Percentiles rank a stretch among this genome's conserved stretches.
These are phyloP conservation scores for Neodiprion lecontei DNA, from an alignment of 1,140 invertebrate genomes.

Conservation along the genomic window DNA sequence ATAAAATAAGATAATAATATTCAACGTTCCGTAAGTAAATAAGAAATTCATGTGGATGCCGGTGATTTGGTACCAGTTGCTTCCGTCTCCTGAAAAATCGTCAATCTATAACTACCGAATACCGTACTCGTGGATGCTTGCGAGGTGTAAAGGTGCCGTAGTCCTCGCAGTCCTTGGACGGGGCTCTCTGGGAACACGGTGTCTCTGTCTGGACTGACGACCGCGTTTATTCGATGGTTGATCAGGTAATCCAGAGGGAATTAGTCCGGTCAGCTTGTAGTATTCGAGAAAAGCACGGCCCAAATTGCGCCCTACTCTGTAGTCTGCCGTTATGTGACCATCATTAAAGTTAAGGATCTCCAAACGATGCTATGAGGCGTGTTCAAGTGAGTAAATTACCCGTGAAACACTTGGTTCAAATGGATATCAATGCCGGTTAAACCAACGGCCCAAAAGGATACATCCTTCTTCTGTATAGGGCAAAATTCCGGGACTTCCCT, in stretches of 20 bases:
- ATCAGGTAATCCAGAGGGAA: constrained; percentile 65
- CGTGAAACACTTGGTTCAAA: constrained; percentile 15
- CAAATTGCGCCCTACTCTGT: constrained; percentile 78
- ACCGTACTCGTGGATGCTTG: constrained; percentile 65
- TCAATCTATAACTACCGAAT: too few species aligned
- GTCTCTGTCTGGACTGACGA: constrained; percentile 61
- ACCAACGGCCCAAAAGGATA: constrained; percentile 72
- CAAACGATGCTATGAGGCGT: background rate
- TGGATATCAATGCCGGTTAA: constrained; percentile 8
- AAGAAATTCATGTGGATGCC: too few species aligned
- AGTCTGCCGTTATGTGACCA: constrained; percentile 39
- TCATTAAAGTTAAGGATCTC: background rate
- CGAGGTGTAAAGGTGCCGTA: constrained; percentile 65
- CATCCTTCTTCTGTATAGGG: constrained; percentile 91
- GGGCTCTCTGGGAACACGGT: constrained; percentile 61
- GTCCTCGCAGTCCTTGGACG: constrained; percentile 64
- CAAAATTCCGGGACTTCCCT: constrained; percentile 69
- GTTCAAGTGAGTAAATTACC: background rate
- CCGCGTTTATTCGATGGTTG: constrained; percentile 62
- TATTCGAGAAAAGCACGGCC: constrained; percentile 80
- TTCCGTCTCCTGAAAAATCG: too few species aligned
- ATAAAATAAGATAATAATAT: too few species aligned
- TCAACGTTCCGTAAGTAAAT: too few species aligned
- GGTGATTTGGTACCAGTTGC: too few species aligned
- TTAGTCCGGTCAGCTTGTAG: constrained; percentile 77